Conservation (phyloP, 2,113 vertebrate species). For the Rhabdomys dilectus region DNA sequence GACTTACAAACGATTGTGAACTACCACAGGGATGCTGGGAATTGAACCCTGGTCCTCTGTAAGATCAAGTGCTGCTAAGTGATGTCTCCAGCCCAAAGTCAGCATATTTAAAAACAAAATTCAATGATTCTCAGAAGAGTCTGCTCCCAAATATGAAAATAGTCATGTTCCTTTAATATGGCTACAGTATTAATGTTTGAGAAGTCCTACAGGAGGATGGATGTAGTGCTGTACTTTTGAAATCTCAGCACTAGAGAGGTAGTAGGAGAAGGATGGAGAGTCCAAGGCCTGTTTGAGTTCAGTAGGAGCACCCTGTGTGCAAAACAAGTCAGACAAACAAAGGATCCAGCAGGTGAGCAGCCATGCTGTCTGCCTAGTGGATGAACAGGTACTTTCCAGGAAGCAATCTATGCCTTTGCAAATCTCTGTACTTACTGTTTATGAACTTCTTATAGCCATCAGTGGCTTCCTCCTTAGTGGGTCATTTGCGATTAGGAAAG, state of each 20-base stretch:
- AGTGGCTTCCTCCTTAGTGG: neutral
- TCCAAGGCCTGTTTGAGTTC: neutral
- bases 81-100: neutral
- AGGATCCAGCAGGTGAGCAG: neutral
- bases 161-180: neutral
- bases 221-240: neutral
- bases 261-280: neutral
- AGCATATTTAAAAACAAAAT: neutral
- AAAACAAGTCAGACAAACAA: neutral
- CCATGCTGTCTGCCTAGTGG: neutral
- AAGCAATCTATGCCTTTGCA: too few species aligned
- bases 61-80: neutral
- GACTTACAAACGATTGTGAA: neutral
- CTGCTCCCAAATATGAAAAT: neutral
- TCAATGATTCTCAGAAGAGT: neutral
- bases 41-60: neutral
- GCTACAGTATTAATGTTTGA: neutral
- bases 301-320: neutral
- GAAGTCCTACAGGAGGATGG: neutral
- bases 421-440: neutral
- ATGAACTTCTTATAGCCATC: too few species aligned
- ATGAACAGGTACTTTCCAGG: neutral
- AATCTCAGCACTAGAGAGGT: neutral
- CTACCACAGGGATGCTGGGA: neutral
- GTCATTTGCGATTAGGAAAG: neutral